Conservation (phyloP, 2,888 invertebrate genomes). For the Theodoxus fluviatilis region DNA sequence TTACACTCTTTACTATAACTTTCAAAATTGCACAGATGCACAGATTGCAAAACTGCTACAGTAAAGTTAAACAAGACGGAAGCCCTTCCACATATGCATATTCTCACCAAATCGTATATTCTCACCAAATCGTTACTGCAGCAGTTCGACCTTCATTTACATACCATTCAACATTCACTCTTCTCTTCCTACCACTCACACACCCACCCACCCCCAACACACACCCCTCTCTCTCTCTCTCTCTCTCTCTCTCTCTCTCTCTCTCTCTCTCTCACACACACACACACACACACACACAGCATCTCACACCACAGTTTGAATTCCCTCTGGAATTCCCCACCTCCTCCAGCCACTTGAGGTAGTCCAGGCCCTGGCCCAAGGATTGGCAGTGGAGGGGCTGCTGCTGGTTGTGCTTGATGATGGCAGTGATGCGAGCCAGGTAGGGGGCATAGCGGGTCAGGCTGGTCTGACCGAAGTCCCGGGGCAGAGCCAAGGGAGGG, state of each 20-base stretch:
- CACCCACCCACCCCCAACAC: not conserved
- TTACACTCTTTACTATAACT: not conserved
- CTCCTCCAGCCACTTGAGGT: slow-evolving; percentile 53
- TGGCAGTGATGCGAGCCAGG: slow-evolving; percentile 50
- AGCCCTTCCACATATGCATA: not conserved
- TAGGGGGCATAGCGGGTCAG: slow-evolving; percentile 51
- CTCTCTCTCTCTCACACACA: not conserved
- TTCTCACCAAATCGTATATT: too few species aligned
- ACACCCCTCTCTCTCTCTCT: not conserved
- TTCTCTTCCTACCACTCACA: not conserved
- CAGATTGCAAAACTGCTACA: not conserved
- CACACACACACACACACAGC: not conserved
- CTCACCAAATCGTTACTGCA: too few species aligned
- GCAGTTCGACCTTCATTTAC: too few species aligned
- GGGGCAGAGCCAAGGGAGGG: slow-evolving; percentile 42
- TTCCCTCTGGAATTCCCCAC: slow-evolving; percentile 32
- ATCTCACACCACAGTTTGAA: not conserved
- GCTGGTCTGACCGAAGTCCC: slow-evolving; percentile 39
- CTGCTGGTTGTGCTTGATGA: slow-evolving; percentile 54
- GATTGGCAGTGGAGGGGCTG: slow-evolving; percentile 42
- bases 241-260: not conserved
- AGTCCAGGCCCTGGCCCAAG: slow-evolving; percentile 44
- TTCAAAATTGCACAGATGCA: not conserved
- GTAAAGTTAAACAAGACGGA: not conserved
- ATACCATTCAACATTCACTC: too few species aligned